Evolutionary conservation across 2,113 vertebrate genomes (phyloP).

Genomic region (Tachysurus fulvidraco): DNA sequence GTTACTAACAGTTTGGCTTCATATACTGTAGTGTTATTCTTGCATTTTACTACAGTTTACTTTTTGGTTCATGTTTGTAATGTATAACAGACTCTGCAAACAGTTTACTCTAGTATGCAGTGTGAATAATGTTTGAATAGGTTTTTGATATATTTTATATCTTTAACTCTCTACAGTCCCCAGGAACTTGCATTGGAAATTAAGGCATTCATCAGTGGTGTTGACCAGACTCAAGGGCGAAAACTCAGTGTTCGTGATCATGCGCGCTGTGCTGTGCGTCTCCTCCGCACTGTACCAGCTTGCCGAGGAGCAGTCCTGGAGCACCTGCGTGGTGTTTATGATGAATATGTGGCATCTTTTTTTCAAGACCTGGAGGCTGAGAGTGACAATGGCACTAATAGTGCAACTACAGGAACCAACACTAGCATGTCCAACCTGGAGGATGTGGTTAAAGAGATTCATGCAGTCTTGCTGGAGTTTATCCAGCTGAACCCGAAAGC

Average conservation of each 20-base stretch:
- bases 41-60: background rate
- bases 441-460: constrained; percentile 86
- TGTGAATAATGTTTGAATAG: background rate
- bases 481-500: constrained; percentile 83
- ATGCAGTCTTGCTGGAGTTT: constrained; percentile 81
- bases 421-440: constrained; percentile 76
- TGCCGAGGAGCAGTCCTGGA: constrained; percentile 87
- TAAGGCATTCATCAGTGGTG: constrained; percentile 87
- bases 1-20: background rate
- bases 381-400: constrained; percentile 57
- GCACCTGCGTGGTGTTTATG: constrained; percentile 86
- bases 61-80: background rate
- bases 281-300: constrained; percentile 85
- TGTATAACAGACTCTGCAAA: background rate
- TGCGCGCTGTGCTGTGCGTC: constrained; percentile 84
- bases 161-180: constrained; percentile 63
- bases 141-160: background rate
- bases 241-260: constrained; percentile 85
- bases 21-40: background rate
- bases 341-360: constrained; percentile 84
- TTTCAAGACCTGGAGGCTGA: constrained; percentile 76
- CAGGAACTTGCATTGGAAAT: constrained; percentile 90
- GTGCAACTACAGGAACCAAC: constrained; percentile 49
- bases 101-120: background rate
- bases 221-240: constrained; percentile 81